A percentile compares a stretch with the other conserved stretches of the same genome.
Conservation (phyloP, 2,797 vertebrate genomes). For the Podargus strigoides region DNA sequence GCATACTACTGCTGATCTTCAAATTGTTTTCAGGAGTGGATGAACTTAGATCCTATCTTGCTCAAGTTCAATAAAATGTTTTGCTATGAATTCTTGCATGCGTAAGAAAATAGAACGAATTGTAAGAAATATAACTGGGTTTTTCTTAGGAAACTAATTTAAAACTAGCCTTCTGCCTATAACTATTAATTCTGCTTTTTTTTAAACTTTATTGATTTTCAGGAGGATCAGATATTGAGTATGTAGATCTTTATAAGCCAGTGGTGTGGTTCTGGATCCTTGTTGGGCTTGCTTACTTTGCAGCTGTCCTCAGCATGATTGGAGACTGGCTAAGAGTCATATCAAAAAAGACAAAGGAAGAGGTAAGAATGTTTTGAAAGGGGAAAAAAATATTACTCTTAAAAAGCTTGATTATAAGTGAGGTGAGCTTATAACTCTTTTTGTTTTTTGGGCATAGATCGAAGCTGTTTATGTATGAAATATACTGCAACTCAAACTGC, state of each 20-base stretch:
- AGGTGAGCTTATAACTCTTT: background rate
- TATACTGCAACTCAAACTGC: background rate
- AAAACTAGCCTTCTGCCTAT: background rate
- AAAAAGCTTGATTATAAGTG: background rate
- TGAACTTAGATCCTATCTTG: background rate
- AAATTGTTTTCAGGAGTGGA: background rate
- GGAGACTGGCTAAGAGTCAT: constrained; percentile 97
- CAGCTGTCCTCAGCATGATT: constrained; percentile 98
- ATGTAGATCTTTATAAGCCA: constrained; percentile 93
- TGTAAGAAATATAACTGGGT: background rate
- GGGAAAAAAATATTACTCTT: background rate
- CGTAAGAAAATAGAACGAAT: background rate
- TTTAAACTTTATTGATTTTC: background rate
- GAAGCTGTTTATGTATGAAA: background rate
- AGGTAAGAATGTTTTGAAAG: constrained; percentile 76
- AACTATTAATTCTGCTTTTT: background rate
- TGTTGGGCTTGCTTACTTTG: constrained; percentile 96
- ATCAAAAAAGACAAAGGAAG: constrained; percentile 98
- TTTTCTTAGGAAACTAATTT: background rate
- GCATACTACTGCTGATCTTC: background rate
- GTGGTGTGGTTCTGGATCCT: constrained; percentile 99
- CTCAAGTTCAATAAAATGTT: background rate
- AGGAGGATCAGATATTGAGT: constrained; percentile 89
- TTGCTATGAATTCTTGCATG: background rate
- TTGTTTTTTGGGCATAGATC: background rate